phyloP scores from a whole-genome alignment of 92 coral and sea anemone species.

The Bergia sp. region DNA sequence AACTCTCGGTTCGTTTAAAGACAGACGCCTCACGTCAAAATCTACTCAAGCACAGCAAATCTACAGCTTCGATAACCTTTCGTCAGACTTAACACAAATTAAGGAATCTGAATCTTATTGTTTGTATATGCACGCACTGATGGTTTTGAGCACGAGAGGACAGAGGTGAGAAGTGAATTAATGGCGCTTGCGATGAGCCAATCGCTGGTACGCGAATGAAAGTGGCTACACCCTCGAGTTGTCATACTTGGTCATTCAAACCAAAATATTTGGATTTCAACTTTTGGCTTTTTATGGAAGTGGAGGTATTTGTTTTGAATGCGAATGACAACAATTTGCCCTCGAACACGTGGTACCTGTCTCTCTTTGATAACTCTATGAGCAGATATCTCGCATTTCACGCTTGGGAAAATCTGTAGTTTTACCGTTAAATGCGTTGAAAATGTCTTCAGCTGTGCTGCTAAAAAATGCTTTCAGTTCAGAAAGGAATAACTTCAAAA shows the following conservation, averaged over 20 bases:
- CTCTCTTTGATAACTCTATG: background rate
- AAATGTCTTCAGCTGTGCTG: background rate
- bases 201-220: background rate
- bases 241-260: conserved; percentile 22
- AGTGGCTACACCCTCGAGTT: conserved; percentile 17
- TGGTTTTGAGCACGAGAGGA: background rate
- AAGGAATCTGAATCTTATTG: conserved; percentile 31
- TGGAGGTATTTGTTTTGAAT: conserved; percentile 38
- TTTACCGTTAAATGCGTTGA: background rate
- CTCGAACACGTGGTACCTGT: conserved; percentile 44
- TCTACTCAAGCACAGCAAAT: conserved; percentile 34
- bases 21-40: conserved; percentile 1
- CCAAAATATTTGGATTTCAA: conserved; percentile 34
- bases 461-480: background rate
- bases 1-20: background rate
- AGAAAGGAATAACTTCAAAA: too few species aligned
- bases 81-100: conserved; percentile 11
- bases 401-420: background rate
- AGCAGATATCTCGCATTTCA: background rate
- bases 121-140: conserved; percentile 23
- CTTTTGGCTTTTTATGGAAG: conserved; percentile 47
- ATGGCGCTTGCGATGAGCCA: conserved; percentile 7
- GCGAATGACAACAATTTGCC: conserved; percentile 32
- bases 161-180: background rate
- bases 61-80: conserved; percentile 4